Conservation (phyloP, 1,140 invertebrate species). For the Copidosoma floridanum region DNA sequence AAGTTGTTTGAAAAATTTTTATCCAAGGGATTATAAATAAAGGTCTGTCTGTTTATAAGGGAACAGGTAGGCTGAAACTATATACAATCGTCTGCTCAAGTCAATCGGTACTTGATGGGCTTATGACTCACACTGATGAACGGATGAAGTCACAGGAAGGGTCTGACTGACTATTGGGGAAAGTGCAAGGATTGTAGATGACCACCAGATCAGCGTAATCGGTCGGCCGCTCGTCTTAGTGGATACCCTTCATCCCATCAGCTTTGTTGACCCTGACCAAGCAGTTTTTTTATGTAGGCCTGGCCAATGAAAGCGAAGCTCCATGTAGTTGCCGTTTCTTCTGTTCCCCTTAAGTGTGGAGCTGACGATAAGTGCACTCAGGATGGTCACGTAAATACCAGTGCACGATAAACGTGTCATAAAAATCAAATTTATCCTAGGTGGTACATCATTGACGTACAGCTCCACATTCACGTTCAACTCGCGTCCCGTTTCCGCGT, state of each 20-base stretch:
- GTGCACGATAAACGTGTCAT: constrained; percentile 87
- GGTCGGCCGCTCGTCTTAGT: constrained; percentile 73
- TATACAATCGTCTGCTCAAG: too few species aligned
- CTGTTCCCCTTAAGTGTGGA: constrained; percentile 80
- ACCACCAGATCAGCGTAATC: constrained; percentile 69
- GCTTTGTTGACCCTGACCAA: constrained; percentile 76
- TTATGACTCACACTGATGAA: constrained; percentile 76
- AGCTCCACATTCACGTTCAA: constrained; percentile 84
- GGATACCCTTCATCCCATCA: constrained; percentile 83
- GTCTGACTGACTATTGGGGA: constrained; percentile 77
- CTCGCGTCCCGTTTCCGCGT: constrained; percentile 80
- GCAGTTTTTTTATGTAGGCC: constrained; percentile 70
- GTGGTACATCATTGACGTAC: constrained; percentile 83
- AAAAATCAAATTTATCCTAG: constrained; percentile 75
- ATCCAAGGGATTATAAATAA: too few species aligned
- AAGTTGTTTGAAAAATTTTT: too few species aligned
- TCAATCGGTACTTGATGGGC: too few species aligned
- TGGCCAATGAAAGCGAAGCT: constrained; percentile 79
- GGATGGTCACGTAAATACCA: constrained; percentile 85
- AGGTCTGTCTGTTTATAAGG: too few species aligned
- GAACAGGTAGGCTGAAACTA: too few species aligned
- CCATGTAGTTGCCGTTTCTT: constrained; percentile 86
- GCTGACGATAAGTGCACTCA: constrained; percentile 76
- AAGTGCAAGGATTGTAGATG: constrained; percentile 78
- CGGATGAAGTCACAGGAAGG: constrained; percentile 74